Conservation (phyloP, 2,888 invertebrate genomes). For the Nomada flava region DNA sequence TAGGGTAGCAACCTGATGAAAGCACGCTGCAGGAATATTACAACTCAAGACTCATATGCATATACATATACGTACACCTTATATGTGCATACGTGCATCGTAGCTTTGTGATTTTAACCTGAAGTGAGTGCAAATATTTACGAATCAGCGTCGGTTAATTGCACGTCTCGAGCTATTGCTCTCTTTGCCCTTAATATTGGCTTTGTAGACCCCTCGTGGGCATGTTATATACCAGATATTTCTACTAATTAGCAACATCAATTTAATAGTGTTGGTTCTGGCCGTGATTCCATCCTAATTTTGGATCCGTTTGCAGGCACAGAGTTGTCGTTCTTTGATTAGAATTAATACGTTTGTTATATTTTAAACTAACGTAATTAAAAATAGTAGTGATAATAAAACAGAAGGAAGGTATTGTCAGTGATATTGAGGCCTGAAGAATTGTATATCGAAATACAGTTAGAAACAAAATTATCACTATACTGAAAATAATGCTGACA, state of each 20-base stretch:
- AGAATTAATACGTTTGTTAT: not conserved
- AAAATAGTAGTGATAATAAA: not conserved
- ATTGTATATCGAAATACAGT: too few relatives aligned
- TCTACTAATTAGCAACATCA: constrained; percentile 13
- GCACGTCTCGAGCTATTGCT: constrained; percentile 9
- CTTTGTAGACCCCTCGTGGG: not conserved
- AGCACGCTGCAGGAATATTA: constrained; percentile 42
- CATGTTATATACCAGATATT: not conserved
- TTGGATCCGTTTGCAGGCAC: too few relatives aligned
- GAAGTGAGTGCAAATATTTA: constrained; percentile 45
- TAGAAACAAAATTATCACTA: too few relatives aligned
- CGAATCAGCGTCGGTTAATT: constrained; percentile 41
- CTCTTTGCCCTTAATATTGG: constrained; percentile 12
- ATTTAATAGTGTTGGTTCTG: constrained; percentile 16
- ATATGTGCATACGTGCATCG: not conserved
- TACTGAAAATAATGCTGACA: too few relatives aligned
- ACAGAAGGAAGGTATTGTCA: too few relatives aligned
- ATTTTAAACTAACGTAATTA: not conserved
- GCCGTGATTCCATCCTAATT: not conserved
- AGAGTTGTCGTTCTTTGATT: not conserved
- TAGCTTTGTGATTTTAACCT: constrained; percentile 28
- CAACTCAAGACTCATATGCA: constrained; percentile 12
- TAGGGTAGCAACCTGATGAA: constrained; percentile 11
- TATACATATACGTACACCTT: not conserved
- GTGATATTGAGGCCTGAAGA: too few relatives aligned